A percentile compares a stretch with the other conserved stretches of the same genome.
Evolutionary conservation across 2,888 invertebrate genomes (phyloP).

Genomic region (Drosophila paucipuncta): DNA sequence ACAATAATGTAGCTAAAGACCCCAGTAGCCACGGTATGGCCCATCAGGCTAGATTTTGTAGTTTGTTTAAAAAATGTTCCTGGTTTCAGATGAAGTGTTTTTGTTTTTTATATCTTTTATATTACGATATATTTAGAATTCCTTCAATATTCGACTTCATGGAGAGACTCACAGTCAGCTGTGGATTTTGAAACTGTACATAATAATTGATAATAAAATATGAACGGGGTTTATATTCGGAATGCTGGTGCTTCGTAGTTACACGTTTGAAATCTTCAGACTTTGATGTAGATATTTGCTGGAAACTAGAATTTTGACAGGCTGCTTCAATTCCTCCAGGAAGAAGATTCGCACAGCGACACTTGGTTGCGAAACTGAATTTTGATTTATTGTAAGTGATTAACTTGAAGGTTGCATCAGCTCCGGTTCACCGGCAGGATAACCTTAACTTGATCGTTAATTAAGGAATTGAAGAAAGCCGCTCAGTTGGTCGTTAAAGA

Average conservation of each 20-base stretch:
- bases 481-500: conserved; percentile 35
- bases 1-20: neutral
- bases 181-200: too few species aligned
- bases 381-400: neutral
- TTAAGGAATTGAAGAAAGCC: conserved; percentile 7
- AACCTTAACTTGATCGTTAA: neutral
- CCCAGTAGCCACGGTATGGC: too few species aligned
- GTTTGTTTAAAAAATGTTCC: neutral
- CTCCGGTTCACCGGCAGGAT: conserved; percentile 11
- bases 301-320: neutral
- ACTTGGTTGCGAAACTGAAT: conserved; percentile 12
- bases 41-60: too few species aligned
- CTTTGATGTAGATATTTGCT: conserved; percentile 10
- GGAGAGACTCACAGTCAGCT: too few species aligned
- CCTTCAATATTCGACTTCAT: too few species aligned
- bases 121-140: too few species aligned
- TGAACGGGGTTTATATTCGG: neutral
- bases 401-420: neutral
- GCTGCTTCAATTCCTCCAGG: neutral
- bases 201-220: too few species aligned
- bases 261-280: too few species aligned
- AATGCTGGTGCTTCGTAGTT: neutral
- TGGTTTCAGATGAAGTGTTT: neutral
- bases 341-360: conserved; percentile 4
- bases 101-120: neutral